Evolutionary conservation across 1,140 invertebrate species (phyloP).

Genomic region (Teleogryllus occipitalis): DNA sequence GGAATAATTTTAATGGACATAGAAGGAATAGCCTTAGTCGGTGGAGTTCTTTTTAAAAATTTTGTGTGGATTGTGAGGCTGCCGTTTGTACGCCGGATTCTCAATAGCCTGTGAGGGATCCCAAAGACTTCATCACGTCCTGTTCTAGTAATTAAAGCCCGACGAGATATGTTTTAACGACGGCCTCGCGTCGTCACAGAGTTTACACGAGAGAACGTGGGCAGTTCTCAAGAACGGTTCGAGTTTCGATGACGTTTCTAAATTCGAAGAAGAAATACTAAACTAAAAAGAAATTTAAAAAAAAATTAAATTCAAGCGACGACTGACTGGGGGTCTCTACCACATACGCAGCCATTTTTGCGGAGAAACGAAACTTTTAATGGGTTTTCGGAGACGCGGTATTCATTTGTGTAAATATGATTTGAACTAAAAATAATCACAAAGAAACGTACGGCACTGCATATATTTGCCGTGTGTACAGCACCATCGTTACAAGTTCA

Average conservation of each 20-base stretch:
- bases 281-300: not conserved
- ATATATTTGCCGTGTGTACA: not conserved
- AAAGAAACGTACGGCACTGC: too few relatives aligned
- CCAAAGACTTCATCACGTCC: conserved; percentile 3
- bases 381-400: not conserved
- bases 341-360: not conserved
- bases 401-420: not conserved
- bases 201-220: not conserved
- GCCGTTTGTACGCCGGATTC: not conserved
- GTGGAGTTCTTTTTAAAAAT: not conserved
- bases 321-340: too few relatives aligned
- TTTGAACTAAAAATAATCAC: not conserved
- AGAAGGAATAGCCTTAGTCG: not conserved
- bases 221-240: not conserved
- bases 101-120: not conserved
- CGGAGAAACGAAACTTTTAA: not conserved
- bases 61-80: not conserved
- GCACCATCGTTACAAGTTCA: not conserved
- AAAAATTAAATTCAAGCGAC: not conserved
- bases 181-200: not conserved
- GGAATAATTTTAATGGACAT: conserved; percentile 5
- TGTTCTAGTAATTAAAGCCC: not conserved
- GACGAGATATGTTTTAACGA: not conserved
- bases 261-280: too few relatives aligned
- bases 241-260: not conserved